Evolutionary conservation across 2,113 vertebrate genomes (phyloP).

Genomic region (Prunella himalayana): DNA sequence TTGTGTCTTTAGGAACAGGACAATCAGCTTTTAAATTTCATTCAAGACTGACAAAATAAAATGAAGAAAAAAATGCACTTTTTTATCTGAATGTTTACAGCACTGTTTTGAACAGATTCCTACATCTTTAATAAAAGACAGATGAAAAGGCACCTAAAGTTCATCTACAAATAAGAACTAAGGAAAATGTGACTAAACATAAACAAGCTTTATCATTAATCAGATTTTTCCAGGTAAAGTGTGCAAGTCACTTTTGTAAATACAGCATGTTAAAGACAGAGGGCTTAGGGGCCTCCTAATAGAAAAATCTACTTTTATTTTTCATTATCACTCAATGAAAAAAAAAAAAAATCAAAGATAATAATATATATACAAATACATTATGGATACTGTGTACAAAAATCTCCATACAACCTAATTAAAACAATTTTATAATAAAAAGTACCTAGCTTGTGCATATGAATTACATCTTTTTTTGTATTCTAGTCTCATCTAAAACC

Average conservation of each 20-base stretch:
- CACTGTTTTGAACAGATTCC: background rate
- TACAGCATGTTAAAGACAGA: background rate
- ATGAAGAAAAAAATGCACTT: background rate
- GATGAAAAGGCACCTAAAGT: background rate
- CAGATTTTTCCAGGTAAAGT: background rate
- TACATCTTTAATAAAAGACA: background rate
- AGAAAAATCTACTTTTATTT: background rate
- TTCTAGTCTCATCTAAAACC: background rate
- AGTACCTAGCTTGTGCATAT: background rate
- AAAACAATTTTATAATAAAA: background rate
- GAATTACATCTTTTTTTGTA: background rate
- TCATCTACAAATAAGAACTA: background rate
- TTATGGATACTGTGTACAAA: background rate
- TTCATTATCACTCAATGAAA: background rate
- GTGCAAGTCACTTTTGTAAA: background rate
- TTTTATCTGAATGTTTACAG: background rate
- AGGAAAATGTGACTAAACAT: background rate
- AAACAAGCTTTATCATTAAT: background rate
- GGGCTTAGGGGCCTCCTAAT: background rate
- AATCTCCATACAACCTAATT: background rate
- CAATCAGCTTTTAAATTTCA: background rate
- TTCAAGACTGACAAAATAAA: background rate
- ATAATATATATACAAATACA: background rate
- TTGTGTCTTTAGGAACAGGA: background rate
- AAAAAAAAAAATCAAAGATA: background rate